These are phyloP conservation scores for Cotesia vestalis DNA, from an alignment of 1,140 invertebrate genomes.

Conservation along the genomic window DNA sequence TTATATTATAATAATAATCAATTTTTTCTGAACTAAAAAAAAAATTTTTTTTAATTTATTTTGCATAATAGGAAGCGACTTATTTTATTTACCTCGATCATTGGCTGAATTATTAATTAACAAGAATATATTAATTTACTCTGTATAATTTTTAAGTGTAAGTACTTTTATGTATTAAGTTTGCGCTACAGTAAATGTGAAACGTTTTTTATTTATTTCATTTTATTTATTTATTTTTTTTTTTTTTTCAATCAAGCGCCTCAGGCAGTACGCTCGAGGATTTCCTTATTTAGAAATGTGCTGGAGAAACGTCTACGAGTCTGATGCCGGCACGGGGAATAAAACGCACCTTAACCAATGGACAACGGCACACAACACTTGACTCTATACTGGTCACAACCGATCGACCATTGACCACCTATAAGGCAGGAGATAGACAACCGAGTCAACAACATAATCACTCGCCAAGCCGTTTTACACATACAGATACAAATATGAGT, in stretches of 20 bases:
- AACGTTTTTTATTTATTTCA: too few relatives aligned
- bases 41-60: too few relatives aligned
- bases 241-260: constrained; percentile 15
- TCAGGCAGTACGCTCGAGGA: constrained; percentile 45
- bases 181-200: too few relatives aligned
- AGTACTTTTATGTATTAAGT: too few relatives aligned
- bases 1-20: not conserved
- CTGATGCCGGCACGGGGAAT: not conserved
- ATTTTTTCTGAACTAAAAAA: too few relatives aligned
- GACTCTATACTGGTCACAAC: not conserved
- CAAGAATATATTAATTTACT: too few relatives aligned
- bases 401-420: constrained; percentile 2
- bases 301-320: constrained; percentile 40
- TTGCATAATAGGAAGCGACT: too few relatives aligned
- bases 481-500: not conserved
- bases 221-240: not conserved
- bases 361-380: too few relatives aligned
- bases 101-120: too few relatives aligned
- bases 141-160: too few relatives aligned
- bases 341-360: constrained; percentile 1
- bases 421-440: not conserved
- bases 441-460: not conserved
- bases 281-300: constrained; percentile 55
- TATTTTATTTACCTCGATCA: too few relatives aligned
- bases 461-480: not conserved